These are phyloP conservation scores for Drosophila tani DNA, from an alignment of 1,140 invertebrate species.

Conservation along the genomic window DNA sequence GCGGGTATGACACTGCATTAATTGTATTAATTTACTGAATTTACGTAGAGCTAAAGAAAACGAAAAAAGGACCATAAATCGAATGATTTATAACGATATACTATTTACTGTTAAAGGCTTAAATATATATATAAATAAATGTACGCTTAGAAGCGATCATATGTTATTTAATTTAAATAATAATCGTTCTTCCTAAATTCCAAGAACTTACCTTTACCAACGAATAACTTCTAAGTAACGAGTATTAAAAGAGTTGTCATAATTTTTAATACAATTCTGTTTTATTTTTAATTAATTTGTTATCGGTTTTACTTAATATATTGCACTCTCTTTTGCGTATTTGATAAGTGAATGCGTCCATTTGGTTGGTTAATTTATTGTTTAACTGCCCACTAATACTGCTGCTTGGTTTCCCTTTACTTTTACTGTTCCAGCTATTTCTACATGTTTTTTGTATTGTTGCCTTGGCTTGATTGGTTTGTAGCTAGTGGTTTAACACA, in stretches of 20 bases:
- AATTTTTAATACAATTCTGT: conserved; percentile 1
- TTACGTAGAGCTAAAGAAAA: no score
- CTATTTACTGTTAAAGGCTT: no score
- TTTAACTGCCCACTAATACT: conserved; percentile 34
- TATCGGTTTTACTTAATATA: conserved; percentile 18
- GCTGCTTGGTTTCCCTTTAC: conserved; percentile 23
- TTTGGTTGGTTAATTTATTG: conserved; percentile 28
- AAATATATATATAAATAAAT: no score
- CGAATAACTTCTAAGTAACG: not conserved
- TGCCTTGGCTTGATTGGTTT: conserved; percentile 35
- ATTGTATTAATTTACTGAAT: no score
- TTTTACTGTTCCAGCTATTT: conserved; percentile 27
- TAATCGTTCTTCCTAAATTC: no score
- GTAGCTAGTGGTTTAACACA: conserved; percentile 32
- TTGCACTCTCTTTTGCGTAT: conserved; percentile 13
- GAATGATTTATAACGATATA: no score
- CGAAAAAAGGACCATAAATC: no score
- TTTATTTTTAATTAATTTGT: conserved; percentile 35
- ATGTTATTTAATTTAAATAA: no score
- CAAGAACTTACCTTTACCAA: not conserved
- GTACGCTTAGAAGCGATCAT: no score
- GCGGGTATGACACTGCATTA: no score
- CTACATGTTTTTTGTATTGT: conserved; percentile 22
- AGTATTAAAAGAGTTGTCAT: not conserved
- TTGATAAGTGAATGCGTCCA: conserved; percentile 32